Evolutionary conservation across 2,888 invertebrate genomes (phyloP).

Genomic region (Drosophila barbarae): DNA sequence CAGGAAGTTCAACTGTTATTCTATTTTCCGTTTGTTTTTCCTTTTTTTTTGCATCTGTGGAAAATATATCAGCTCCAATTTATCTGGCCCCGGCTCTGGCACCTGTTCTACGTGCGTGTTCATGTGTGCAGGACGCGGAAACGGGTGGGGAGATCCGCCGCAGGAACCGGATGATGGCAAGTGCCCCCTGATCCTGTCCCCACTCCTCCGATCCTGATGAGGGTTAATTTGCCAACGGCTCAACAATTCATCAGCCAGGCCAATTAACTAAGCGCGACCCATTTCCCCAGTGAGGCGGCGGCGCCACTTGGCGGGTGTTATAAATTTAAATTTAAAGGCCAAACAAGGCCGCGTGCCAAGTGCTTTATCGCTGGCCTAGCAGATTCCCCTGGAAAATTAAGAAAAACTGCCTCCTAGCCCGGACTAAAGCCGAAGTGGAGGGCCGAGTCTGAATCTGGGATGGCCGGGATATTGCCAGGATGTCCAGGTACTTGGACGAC

Average conservation of each 20-base stretch:
- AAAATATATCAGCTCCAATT: conserved; percentile 29
- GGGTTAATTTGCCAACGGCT: conserved; percentile 58
- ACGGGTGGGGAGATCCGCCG: background rate
- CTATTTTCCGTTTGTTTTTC: background rate
- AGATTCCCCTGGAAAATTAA: conserved; percentile 59
- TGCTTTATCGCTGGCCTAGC: conserved; percentile 60
- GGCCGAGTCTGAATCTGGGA: conserved; percentile 17
- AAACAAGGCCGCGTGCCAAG: conserved; percentile 50
- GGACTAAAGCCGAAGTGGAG: conserved; percentile 15
- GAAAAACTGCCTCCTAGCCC: conserved; percentile 42
- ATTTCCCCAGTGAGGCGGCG: conserved; percentile 29
- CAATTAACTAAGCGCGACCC: conserved; percentile 62
- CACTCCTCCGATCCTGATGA: conserved; percentile 51
- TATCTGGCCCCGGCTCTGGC: conserved; percentile 21
- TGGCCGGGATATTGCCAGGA: background rate
- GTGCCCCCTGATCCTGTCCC: conserved; percentile 10
- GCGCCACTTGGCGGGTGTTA: conserved; percentile 44
- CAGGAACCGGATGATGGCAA: conserved; percentile 5
- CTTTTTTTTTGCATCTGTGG: background rate
- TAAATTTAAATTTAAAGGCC: conserved; percentile 73
- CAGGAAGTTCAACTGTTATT: conserved; percentile 7
- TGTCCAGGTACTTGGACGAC: conserved; percentile 25
- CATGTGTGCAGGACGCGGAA: conserved; percentile 26
- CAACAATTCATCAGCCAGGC: conserved; percentile 48
- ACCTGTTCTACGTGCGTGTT: conserved; percentile 38